phyloP scores from a whole-genome alignment of 1,140 invertebrate species.

The Macrotrachela quadricornifera region DNA sequence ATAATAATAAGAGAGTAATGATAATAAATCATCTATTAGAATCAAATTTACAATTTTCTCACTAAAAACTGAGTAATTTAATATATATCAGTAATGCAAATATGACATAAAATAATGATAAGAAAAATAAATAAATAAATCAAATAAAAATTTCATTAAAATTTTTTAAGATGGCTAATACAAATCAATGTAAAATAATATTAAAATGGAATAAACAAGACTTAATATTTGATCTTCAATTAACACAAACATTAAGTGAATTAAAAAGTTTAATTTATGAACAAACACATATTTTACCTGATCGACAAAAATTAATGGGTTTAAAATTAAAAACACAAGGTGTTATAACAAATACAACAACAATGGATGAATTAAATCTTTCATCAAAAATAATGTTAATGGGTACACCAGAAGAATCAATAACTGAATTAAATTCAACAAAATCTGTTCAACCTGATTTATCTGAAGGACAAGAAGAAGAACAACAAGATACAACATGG shows the following conservation, averaged over 20 bases:
- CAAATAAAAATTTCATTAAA: too few relatives aligned
- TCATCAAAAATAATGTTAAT: conserved; percentile 92
- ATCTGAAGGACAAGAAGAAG: conserved; percentile 53
- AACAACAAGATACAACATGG: conserved; percentile 40
- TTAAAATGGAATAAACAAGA: conserved; percentile 45
- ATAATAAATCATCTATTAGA: too few relatives aligned
- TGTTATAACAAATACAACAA: neutral
- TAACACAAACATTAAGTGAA: conserved; percentile 17
- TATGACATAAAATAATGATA: too few relatives aligned
- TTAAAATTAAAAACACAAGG: conserved; percentile 60
- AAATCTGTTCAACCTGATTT: conserved; percentile 28
- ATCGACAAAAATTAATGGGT: conserved; percentile 75
- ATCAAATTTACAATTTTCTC: too few relatives aligned
- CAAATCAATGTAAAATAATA: conserved; percentile 13
- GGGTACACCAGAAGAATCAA: conserved; percentile 73
- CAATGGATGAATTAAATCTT: conserved; percentile 32
- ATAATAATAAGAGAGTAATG: too few relatives aligned
- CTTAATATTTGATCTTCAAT: conserved; percentile 20
- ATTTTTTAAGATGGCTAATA: too few relatives aligned
- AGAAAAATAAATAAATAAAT: too few relatives aligned
- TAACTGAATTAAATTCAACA: conserved; percentile 42
- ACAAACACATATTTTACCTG: conserved; percentile 59
- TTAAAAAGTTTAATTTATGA: conserved; percentile 52
- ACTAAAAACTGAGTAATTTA: too few relatives aligned
- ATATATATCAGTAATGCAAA: too few relatives aligned